These are phyloP conservation scores for Bradypodion ventrale DNA, from an alignment of 2,797 vertebrate species.

Conservation along the genomic window DNA sequence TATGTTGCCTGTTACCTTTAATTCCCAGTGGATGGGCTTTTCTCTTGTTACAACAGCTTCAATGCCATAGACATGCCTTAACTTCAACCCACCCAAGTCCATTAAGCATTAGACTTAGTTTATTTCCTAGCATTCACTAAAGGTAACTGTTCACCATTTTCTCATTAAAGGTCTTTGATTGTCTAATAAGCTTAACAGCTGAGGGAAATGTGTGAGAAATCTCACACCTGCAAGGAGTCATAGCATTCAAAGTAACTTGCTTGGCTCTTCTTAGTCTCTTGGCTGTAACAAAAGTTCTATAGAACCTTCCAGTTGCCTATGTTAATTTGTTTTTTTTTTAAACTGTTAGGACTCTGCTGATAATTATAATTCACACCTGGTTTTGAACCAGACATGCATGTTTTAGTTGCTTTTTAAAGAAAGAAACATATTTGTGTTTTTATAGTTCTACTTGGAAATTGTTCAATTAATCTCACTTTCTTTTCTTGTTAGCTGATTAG, in stretches of 20 bases:
- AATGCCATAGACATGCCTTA: too few species aligned
- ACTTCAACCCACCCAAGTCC: too few species aligned
- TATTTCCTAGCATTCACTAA: neutral
- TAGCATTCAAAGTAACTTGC: neutral
- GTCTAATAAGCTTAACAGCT: neutral
- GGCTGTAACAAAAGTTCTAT: neutral
- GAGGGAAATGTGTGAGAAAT: neutral
- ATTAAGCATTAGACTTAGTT: neutral
- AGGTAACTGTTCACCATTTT: neutral
- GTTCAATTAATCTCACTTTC: neutral
- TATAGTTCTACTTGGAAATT: neutral
- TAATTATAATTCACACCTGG: neutral
- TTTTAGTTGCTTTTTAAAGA: neutral
- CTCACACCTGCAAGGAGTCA: neutral
- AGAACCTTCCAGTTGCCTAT: neutral
- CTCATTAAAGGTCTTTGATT: neutral
- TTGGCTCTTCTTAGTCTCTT: neutral
- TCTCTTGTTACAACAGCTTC: neutral
- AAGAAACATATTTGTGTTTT: neutral
- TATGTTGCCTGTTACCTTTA: neutral
- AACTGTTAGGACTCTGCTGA: neutral
- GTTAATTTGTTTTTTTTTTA: neutral
- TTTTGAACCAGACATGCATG: neutral
- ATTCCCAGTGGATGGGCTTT: neutral
- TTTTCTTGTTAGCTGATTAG: neutral